Conservation (phyloP, 64 coral and sea anemone species). For the Exaiptasia diaphana region DNA sequence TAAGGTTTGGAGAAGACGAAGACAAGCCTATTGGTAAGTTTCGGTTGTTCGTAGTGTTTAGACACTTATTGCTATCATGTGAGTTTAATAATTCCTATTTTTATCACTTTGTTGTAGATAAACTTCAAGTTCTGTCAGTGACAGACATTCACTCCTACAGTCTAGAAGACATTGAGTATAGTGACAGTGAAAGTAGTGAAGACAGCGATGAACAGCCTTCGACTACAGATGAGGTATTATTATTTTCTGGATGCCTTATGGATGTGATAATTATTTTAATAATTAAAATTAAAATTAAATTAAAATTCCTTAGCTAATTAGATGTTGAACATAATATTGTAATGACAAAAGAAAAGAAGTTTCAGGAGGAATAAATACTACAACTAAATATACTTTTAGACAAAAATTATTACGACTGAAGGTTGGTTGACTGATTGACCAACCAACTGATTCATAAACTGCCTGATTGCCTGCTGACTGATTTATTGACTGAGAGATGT, state of each 20-base stretch:
- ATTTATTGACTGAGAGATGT: too few relatives aligned
- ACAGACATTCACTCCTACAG: neutral
- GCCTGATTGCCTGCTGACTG: too few relatives aligned
- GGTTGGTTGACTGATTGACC: too few relatives aligned
- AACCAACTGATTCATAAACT: too few relatives aligned
- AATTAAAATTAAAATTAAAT: neutral
- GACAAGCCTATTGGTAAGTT: neutral
- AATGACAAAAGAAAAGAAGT: too few relatives aligned
- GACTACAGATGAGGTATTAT: conserved; percentile 21
- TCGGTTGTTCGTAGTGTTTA: neutral
- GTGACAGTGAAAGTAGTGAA: conserved; percentile 41
- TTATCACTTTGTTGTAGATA: neutral
- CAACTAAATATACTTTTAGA: too few relatives aligned
- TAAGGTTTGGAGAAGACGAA: neutral
- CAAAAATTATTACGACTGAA: too few relatives aligned
- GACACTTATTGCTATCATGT: neutral
- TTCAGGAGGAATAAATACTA: too few relatives aligned
- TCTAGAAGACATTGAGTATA: conserved; percentile 78
- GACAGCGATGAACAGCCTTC: neutral
- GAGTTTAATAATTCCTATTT: neutral
- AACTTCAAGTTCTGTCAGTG: conserved; percentile 20
- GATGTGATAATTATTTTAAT: too few relatives aligned
- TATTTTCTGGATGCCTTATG: too few relatives aligned
- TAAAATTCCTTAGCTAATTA: too few relatives aligned
- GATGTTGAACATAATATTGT: too few relatives aligned